Percentiles rank a stretch among this genome's conserved stretches.
Conservation (phyloP, 2,797 vertebrate genomes). For the Podarcis siculus region DNA sequence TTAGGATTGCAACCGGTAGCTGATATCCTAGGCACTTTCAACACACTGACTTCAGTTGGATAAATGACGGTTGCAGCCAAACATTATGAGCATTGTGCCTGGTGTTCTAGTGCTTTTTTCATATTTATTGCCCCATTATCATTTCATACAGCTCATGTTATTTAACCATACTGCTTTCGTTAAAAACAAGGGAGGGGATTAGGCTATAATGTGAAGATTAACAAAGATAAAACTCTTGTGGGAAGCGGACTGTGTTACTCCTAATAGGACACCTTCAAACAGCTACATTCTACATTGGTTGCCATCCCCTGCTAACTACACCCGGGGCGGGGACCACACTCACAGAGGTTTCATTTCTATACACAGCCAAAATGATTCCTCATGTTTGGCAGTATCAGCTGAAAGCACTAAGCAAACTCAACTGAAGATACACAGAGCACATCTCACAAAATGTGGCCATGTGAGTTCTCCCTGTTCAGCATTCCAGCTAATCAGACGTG, state of each 20-base stretch:
- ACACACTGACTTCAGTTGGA: not conserved
- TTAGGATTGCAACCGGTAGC: not conserved
- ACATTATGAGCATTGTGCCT: not conserved
- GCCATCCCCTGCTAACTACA: not conserved
- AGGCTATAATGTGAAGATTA: not conserved
- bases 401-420: not conserved
- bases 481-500: no score
- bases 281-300: no score
- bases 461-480: no score
- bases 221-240: not conserved
- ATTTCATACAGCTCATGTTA: not conserved
- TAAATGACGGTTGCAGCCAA: not conserved
- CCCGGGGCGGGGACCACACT: not conserved
- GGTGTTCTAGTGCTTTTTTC: not conserved
- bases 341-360: not conserved
- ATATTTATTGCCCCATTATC: not conserved
- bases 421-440: no score
- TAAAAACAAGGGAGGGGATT: not conserved
- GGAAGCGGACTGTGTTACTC: not conserved
- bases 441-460: no score
- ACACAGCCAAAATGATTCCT: not conserved
- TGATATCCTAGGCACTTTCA: not conserved
- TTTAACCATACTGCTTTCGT: not conserved
- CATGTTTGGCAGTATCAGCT: not conserved
- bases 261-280: not conserved